Base-by-base conservation (phyloP, 2,888 invertebrate species). In the Apamea sordens region DNA sequence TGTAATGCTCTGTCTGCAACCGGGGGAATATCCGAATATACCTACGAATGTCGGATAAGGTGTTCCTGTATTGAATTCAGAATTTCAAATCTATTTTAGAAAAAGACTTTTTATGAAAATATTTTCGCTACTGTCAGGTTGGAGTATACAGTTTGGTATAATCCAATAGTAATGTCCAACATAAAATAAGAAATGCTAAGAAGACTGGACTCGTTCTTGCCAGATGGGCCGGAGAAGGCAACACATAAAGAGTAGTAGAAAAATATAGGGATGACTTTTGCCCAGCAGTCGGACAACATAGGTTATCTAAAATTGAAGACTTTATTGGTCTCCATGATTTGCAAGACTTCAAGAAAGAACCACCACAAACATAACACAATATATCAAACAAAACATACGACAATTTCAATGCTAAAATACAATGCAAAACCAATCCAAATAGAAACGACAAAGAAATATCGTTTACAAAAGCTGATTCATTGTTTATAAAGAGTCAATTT, bases 401-500 rank as follows among this genome's bases (percentile, higher is more conserved):
- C 8, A 15, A 65, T 73, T 56, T 67, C 53, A 71, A 73, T 41
- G 15, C 28, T 50, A 44, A 67, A 79, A 83, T 47, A 63, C 56
- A 84, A 84, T 53, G 73, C 67, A 74, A 80, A 80, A 70, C 50
- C 44, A 68, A 68, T 61, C 41, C 41, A 69, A 76, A 47, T 41
- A 77, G 50, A 83, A 83, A 36, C 61, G 79, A 72, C 63, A 83
- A 73, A 83, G 70, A 76, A 83, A 83, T 76, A 78, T 71, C 50
- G 61, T 74, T 77, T 74, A 64, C 53, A 63, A 70, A 83, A 80
- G 21, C 73, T 86, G 80, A 80, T 79, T 78, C 77, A 80, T 83
- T 87, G 85, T 81, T 84, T 77, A 73, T 82, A 81, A 83, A 83
- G 72, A 82, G 74, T 80, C 78, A 83, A 79, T 84, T 87, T 83